Percentiles rank a stretch among this genome's conserved stretches.
phyloP scores from a whole-genome alignment of 2,888 invertebrate species.

The Oegoconia quadripuncta region DNA sequence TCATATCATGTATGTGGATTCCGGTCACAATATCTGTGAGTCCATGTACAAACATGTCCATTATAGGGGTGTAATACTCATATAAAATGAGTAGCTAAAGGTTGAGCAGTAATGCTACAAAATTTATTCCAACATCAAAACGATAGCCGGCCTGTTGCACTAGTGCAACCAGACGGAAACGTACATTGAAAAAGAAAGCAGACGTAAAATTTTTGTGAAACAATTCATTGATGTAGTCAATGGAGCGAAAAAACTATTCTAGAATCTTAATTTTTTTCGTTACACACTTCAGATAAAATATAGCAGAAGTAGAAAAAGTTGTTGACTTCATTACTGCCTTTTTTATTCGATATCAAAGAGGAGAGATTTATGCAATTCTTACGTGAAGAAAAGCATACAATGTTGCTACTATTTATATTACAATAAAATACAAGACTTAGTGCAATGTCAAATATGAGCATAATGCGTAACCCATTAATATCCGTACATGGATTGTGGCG shows the following conservation, averaged over 20 bases:
- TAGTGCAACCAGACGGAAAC: not conserved
- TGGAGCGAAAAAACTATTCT: conserved; percentile 5
- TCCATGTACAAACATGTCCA: no score
- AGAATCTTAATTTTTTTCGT: conserved; percentile 1
- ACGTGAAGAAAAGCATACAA: conserved; percentile 2
- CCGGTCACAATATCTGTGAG: no score
- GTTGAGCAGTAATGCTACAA: no score
- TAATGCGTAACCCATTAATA: conserved; percentile 23
- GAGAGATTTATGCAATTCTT: not conserved
- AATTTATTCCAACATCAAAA: no score
- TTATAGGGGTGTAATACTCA: no score
- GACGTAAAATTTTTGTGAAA: conserved; percentile 1
- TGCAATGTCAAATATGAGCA: conserved; percentile 17
- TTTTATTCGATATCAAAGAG: conserved; percentile 1
- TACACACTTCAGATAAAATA: conserved; percentile 1
- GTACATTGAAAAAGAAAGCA: not conserved
- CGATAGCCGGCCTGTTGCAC: no score
- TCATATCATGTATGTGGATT: no score
- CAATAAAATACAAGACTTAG: conserved; percentile 14
- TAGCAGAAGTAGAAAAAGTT: conserved; percentile 4
- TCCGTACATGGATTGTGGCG: conserved; percentile 16
- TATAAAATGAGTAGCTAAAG: no score
- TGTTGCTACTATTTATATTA: conserved; percentile 1
- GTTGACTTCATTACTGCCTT: conserved; percentile 8
- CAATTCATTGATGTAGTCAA: conserved; percentile 2